Percentiles rank a stretch among this genome's conserved stretches.
phyloP scores from a whole-genome alignment of 2,113 vertebrate genomes.

The Scortum barcoo region DNA sequence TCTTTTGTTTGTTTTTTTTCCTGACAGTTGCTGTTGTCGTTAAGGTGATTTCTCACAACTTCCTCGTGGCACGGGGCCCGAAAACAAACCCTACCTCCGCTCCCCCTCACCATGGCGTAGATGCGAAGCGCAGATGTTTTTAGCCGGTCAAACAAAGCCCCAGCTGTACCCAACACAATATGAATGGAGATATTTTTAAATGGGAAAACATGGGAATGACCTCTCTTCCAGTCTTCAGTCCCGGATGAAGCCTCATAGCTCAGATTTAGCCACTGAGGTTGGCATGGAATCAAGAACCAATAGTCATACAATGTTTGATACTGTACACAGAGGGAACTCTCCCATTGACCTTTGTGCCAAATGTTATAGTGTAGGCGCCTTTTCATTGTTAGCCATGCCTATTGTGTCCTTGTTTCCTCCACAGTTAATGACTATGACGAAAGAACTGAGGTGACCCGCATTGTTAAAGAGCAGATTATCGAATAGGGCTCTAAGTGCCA shows the following conservation, averaged over 20 bases:
- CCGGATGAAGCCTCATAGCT: constrained; percentile 43
- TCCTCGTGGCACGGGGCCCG: constrained; percentile 63
- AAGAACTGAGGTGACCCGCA: constrained; percentile 53
- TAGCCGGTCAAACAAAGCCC: constrained; percentile 61
- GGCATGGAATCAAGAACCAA: constrained; percentile 42
- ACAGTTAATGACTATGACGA: constrained; percentile 52
- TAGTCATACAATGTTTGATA: constrained; percentile 27
- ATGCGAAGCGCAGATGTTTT: constrained; percentile 76
- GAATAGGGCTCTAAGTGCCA: constrained; percentile 10
- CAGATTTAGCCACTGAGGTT: constrained; percentile 45
- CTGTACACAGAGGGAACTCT: constrained; percentile 36
- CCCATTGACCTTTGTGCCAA: constrained; percentile 45
- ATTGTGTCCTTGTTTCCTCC: constrained; percentile 79
- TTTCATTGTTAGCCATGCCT: constrained; percentile 64
- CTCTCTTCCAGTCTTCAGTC: constrained; percentile 55
- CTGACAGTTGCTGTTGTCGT: constrained; percentile 8
- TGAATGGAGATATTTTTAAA: constrained; percentile 75
- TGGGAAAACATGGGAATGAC: constrained; percentile 67
- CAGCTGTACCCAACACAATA: constrained; percentile 72
- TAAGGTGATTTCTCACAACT: constrained; percentile 33
- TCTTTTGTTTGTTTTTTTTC: background rate
- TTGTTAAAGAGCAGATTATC: constrained; percentile 43
- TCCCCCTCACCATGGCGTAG: constrained; percentile 27
- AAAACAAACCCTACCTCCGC: constrained; percentile 31
- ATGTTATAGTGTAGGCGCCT: constrained; percentile 1